Evolutionary conservation across 2,797 vertebrate species (phyloP).

Genomic region (Brachyalestes nurse): DNA sequence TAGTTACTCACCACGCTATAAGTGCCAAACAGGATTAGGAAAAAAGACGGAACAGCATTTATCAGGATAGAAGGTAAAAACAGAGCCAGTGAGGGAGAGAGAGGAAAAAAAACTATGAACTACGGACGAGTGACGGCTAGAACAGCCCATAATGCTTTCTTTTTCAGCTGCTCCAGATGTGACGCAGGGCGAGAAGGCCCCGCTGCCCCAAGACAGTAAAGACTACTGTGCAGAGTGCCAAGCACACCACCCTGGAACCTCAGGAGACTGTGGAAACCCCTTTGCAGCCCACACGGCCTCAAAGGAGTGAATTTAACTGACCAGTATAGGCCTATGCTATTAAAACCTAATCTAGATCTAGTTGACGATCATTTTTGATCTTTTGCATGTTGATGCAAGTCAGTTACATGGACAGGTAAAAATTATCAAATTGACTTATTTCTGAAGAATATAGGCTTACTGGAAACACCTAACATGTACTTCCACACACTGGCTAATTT

Average conservation of each 20-base stretch:
- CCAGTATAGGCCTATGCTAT: background rate
- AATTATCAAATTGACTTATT: background rate
- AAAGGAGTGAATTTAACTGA: background rate
- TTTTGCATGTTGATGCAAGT: background rate
- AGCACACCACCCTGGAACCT: constrained; percentile 76
- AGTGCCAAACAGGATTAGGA: constrained; percentile 16
- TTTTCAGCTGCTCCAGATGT: constrained; percentile 74
- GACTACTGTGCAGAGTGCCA: constrained; percentile 73
- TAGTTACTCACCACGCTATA: constrained; percentile 62
- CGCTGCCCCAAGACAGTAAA: constrained; percentile 68
- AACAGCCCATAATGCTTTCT: constrained; percentile 74
- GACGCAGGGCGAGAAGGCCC: constrained; percentile 72
- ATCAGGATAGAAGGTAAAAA: constrained; percentile 15
- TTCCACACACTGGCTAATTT: background rate
- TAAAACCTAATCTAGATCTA: constrained; percentile 20
- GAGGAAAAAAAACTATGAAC: constrained; percentile 41
- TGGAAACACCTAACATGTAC: background rate
- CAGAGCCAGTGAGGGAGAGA: constrained; percentile 22
- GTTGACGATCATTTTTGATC: background rate
- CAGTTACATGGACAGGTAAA: background rate
- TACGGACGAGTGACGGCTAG: constrained; percentile 67
- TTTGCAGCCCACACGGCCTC: constrained; percentile 51
- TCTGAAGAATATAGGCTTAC: background rate
- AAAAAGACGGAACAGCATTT: constrained; percentile 56
- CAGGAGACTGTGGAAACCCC: constrained; percentile 64